Evolutionary conservation across 2,888 invertebrate genomes (phyloP).

Genomic region (Mechanitis messenoides): DNA sequence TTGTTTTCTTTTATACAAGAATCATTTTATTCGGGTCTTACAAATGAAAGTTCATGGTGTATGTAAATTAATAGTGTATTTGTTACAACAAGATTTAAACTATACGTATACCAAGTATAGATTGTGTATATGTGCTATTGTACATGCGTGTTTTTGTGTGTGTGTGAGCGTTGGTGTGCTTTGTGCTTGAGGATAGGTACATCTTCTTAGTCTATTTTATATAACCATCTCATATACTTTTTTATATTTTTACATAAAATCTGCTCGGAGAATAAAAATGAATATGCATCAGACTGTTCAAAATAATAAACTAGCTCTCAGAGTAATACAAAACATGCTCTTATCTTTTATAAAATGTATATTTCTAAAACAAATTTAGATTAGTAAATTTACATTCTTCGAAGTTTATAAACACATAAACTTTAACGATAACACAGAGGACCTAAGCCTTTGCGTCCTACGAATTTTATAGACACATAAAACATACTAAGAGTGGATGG

Average conservation of each 20-base stretch:
- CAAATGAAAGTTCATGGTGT: not conserved
- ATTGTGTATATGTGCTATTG: too few species aligned
- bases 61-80: too few species aligned
- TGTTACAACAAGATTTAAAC: too few species aligned
- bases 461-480: constrained; percentile 27
- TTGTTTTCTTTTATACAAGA: not conserved
- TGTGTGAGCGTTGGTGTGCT: too few species aligned
- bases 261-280: not conserved
- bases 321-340: constrained; percentile 4
- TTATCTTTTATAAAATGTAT: constrained; percentile 5
- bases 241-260: too few species aligned
- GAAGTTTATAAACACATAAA: constrained; percentile 15
- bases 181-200: too few species aligned
- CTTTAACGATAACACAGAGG: constrained; percentile 24
- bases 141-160: too few species aligned
- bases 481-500: constrained; percentile 21
- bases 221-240: not conserved
- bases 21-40: not conserved
- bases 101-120: too few species aligned
- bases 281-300: constrained; percentile 1
- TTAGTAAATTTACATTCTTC: constrained; percentile 5
- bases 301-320: not conserved
- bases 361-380: constrained; percentile 6
- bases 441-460: constrained; percentile 24
- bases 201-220: too few species aligned